Base-by-base conservation (phyloP, 2,113 vertebrate species). In the Anolis carolinensis region DNA sequence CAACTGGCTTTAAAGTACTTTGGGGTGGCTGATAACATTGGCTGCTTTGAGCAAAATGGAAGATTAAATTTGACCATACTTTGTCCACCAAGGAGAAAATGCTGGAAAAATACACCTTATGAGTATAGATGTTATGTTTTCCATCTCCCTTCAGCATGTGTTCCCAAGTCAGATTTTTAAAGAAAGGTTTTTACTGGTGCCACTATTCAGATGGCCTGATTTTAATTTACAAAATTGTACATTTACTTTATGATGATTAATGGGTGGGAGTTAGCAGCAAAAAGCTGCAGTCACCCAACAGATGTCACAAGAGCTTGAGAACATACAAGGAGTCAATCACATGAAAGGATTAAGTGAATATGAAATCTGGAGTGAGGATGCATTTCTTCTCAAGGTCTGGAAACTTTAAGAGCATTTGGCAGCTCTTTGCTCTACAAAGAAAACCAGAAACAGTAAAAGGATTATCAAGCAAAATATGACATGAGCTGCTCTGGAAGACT, bases 391-490 rank as follows among this genome's bases (percentile, higher is more conserved):
- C 55, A 94, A 89, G 89, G 83, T 74, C 76, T 87, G 91, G 85
- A 92, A 89, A 79, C 89, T 89, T 82, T 87, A 95, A 82, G 68
- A 89, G 85, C 27, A 72, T 94, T 90, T 95, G 93, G 63, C 85
- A 92, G 87, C 89, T 79, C 81, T 55, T 63, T 91, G 75, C 13
- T 95, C 93, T 87, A 86, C 39, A 87, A 52, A 92, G 87, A 94
- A 92, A 91, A 89, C 89, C 81, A 84, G 68, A 87, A 90, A 89
- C 78, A 79, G 72, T 79, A 67, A 86, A 32, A 81, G 62, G 70
- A 75, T 84, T 81, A 44, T 59, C 34, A 16, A 67, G 36, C 30
- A 34, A 77, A 77, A 23, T n/a, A 79, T 65, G 30, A 55, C 25
- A 88, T 59, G 10, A 18, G 1, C 80, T 13, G 68, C 67, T 75